Evolutionary conservation across 1,140 invertebrate species (phyloP), one percentile per base, ranked within the genome.

Genomic region (Solenopsis invicta): DNA sequence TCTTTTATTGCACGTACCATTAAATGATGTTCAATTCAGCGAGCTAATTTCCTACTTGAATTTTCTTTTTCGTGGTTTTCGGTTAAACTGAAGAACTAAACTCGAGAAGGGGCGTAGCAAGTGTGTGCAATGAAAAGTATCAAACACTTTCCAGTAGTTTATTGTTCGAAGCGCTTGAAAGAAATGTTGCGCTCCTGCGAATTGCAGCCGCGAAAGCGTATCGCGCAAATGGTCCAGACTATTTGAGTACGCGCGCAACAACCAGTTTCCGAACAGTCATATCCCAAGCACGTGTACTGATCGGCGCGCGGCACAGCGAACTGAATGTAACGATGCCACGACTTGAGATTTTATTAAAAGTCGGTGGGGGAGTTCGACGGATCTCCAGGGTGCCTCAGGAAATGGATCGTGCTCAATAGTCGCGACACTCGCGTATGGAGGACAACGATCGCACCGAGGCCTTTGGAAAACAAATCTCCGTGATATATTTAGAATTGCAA

Each of bases 321-420:
- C 75, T 77, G 75, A 64, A 48, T 64, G 21, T 8, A 48, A 21
- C 41, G 56, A 77, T 64, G 59, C 21, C 3, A 9, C 56, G 10
- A 34, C 75, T 64, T 45, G 75, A 24, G 8, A 62, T 64, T 77
- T 77, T 48, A 77, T 48, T 10, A 62, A 37, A 45, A 45, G n/a
- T 45, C 74, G 74, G 74, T 62, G 54, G 74, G 74, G 37, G 56
- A 77, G 9, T 61, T 16, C 21, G n/a, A 13, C 5, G 21, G 21
- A 24, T 13, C 13, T 41, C 34, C n/a, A 24, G 66, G 41, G 5
- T 69, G 12, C 45, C 66, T 69, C 3, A 2, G 18, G 4, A 69
- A 48, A 10, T 21, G n/a, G 37, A 45, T 13, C 21, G 6, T 12
- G 5, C 37, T 24, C 13, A 13, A 41, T 24, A 9, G 0, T 12